These are phyloP conservation scores for Leucoptera coffeella DNA, from an alignment of 2,888 invertebrate species.

Conservation along the genomic window DNA sequence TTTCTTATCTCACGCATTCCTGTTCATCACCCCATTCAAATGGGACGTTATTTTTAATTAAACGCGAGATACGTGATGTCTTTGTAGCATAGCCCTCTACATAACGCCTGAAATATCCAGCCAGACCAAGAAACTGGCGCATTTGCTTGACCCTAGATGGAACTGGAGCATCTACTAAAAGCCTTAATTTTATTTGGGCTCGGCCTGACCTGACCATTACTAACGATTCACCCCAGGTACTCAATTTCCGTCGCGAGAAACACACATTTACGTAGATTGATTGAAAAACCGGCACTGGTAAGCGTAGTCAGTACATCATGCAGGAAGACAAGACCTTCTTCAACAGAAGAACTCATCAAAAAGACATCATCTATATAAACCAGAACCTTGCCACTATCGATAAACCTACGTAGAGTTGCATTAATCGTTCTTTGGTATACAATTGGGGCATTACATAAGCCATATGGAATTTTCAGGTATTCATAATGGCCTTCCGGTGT, in stretches of 20 bases:
- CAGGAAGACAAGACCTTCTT: slow-evolving; percentile 2
- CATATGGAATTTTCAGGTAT: background rate
- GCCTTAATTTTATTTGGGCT: too few species aligned
- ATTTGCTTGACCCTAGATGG: slow-evolving; percentile 4
- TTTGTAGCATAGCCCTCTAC: background rate
- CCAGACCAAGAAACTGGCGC: too few species aligned
- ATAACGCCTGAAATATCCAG: slow-evolving; percentile 3
- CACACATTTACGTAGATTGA: slow-evolving; percentile 4
- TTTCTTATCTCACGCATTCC: background rate
- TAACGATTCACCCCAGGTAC: slow-evolving; percentile 4
- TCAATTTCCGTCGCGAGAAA: slow-evolving; percentile 5
- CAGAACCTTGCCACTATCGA: slow-evolving; percentile 3
- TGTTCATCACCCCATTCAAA: background rate
- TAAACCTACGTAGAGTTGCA: slow-evolving; percentile 3
- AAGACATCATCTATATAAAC: background rate
- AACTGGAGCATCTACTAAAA: too few species aligned
- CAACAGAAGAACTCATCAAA: background rate
- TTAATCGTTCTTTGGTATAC: background rate
- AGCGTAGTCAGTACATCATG: slow-evolving; percentile 1
- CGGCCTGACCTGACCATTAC: slow-evolving; percentile 8
- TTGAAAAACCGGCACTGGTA: slow-evolving; percentile 4
- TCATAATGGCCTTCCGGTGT: slow-evolving; percentile 2
- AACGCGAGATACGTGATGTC: background rate
- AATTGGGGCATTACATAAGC: too few species aligned
- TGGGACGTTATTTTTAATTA: background rate